These are phyloP conservation scores for Orthosia gothica DNA, from an alignment of 2,888 invertebrate genomes.

Conservation along the genomic window DNA sequence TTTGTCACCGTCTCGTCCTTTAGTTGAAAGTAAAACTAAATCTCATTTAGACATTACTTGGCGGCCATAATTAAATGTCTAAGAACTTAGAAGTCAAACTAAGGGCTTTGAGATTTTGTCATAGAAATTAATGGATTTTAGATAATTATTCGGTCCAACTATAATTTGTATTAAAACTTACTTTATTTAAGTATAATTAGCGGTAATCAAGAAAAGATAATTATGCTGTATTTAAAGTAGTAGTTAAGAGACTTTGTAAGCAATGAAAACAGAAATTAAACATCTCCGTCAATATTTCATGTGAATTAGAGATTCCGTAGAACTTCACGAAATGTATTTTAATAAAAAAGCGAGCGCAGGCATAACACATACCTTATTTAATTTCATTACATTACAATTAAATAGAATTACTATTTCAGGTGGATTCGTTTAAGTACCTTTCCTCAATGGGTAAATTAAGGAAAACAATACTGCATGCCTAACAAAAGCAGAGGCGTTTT, in stretches of 20 bases:
- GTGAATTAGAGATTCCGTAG: not conserved
- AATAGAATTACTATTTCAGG: constrained; percentile 8
- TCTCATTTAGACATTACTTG: constrained; percentile 18
- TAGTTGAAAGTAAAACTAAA: constrained; percentile 19
- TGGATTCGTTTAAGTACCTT: not conserved
- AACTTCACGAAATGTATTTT: not conserved
- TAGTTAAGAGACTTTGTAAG: not conserved
- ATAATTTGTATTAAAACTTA: not conserved
- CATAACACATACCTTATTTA: not conserved
- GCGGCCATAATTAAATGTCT: constrained; percentile 14
- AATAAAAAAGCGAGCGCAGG: not conserved
- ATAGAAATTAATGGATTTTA: constrained; percentile 4
- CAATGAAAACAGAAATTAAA: not conserved
- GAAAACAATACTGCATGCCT: not conserved
- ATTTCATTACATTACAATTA: not conserved
- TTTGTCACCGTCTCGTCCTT: constrained; percentile 8
- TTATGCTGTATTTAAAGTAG: not conserved
- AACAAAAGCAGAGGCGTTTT: too few species aligned
- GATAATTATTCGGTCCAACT: not conserved
- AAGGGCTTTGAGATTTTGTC: constrained; percentile 4
- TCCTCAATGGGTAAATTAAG: not conserved
- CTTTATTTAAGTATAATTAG: constrained; percentile 1
- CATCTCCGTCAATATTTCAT: not conserved
- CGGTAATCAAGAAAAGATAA: not conserved
- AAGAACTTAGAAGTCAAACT: constrained; percentile 13